Evolutionary conservation across 2,888 invertebrate species (phyloP), one percentile per base, ranked within the genome.

Genomic region (Lycia hirtaria): DNA sequence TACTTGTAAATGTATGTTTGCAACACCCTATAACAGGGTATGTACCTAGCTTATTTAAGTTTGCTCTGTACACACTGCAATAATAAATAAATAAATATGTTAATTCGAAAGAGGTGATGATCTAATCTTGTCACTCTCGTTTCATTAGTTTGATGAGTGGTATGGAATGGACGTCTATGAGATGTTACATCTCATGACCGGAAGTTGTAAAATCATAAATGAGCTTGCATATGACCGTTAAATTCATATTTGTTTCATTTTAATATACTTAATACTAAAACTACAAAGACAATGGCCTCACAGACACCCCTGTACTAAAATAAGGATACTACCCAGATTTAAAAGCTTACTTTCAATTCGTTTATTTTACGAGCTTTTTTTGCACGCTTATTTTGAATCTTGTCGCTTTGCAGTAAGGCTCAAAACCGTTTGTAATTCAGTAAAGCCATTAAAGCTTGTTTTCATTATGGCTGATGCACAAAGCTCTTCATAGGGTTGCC

Each of bases 391-490:
- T n/a, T 48, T 35, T 35, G 14, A 44, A 17, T 35, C 55, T 33
- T 55, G 43, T 6, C 9, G 4, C 6, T 35, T 20, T 14, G 40
- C 35, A 20, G 1, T 56, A 60, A 32, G 61, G 56, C 12, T 30
- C 12, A 58, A 47, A 64, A 51, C 53, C 30, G 48, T 32, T 19
- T 57, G 35, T 32, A 49, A 12, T 17, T 15, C 17, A 20, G 17
- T 24, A 24, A 15, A 37, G 62, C 55, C 60, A 58, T 59, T 53
- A 64, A 50, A 62, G 45, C 58, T 51, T 26, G 47, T 48, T 58
- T 63, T 64, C 60, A 68, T 68, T 67, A 68, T 62, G 59, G 60
- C 60, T 62, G 38, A 51, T 58, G 58, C 65, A 66, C 67, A 64
- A 61, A 65, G 63, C 56, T 63, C 56, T 47, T 32, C 32, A 41